Conservation (phyloP, 2,888 invertebrate genomes). For the Lacanobia oleracea region DNA sequence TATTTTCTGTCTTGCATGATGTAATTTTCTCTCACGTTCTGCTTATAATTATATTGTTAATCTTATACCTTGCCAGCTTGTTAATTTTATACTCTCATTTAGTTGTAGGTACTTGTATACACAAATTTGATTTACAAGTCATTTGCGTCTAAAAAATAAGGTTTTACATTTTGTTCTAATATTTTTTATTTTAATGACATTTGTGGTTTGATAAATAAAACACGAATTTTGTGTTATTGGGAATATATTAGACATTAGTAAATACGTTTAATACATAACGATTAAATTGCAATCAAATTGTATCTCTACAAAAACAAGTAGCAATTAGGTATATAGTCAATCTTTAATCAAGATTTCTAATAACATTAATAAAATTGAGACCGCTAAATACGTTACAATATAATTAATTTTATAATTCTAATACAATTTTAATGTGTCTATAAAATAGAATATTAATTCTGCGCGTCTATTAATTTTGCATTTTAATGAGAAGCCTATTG, state of each 20-base stretch:
- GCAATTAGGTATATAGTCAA: slow-evolving; percentile 6
- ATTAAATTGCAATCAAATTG: neutral
- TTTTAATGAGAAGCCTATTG: neutral
- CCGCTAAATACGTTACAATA: neutral
- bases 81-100: slow-evolving; percentile 16
- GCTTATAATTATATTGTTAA: slow-evolving; percentile 56
- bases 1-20: slow-evolving; percentile 52
- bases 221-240: neutral
- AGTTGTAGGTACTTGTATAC: neutral
- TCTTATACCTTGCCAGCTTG: slow-evolving; percentile 20
- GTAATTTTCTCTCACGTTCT: slow-evolving; percentile 50
- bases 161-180: neutral
- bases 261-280: neutral
- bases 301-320: slow-evolving; percentile 12
- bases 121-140: neutral
- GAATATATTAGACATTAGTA: neutral
- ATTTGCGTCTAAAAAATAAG: neutral
- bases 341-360: slow-evolving; percentile 1
- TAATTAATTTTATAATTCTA: slow-evolving; percentile 3
- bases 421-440: slow-evolving; percentile 12
- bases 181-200: too few species aligned
- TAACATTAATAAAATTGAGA: slow-evolving; percentile 8
- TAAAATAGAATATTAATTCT: slow-evolving; percentile 16
- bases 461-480: slow-evolving; percentile 17
- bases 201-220: neutral